Conservation (phyloP, 1,140 invertebrate genomes). For the Drosophila tropicalis region DNA sequence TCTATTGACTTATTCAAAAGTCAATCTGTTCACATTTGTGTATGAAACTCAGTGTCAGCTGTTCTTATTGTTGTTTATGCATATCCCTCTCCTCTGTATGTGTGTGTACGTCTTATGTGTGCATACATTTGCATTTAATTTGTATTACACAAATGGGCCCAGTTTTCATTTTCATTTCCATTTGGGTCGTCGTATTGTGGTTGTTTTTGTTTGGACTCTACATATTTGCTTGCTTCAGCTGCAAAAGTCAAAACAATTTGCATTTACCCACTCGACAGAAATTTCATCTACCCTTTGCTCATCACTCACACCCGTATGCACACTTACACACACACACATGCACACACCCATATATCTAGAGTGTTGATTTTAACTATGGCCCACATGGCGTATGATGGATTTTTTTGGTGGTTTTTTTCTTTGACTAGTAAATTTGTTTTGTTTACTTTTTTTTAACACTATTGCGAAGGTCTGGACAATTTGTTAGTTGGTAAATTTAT, state of each 20-base stretch:
- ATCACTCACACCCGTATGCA: not conserved
- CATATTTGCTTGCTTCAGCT: constrained; percentile 54
- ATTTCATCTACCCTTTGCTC: constrained; percentile 4
- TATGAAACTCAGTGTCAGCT: constrained; percentile 43
- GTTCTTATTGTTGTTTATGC: constrained; percentile 16
- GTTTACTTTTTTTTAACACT: constrained; percentile 6
- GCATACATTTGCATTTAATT: constrained; percentile 67
- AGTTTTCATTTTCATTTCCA: constrained; percentile 24
- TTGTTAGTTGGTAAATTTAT: constrained; percentile 10
- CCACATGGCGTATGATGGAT: constrained; percentile 46
- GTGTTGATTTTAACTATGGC: constrained; percentile 41
- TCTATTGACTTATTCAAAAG: constrained; percentile 31
- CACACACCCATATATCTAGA: constrained; percentile 30
- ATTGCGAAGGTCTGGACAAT: not conserved
- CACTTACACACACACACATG: not conserved
- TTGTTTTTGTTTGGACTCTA: constrained; percentile 41
- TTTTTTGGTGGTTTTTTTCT: constrained; percentile 12
- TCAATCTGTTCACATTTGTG: constrained; percentile 29
- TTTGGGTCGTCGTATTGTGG: constrained; percentile 22
- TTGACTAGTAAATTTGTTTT: constrained; percentile 5
- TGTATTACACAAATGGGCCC: constrained; percentile 27
- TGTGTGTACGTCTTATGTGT: constrained; percentile 30
- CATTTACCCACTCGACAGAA: constrained; percentile 31
- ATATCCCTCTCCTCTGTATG: not conserved
- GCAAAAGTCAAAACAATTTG: constrained; percentile 47